Evolutionary conservation across 2,797 vertebrate species (phyloP).

Genomic region (Scomberomorus guttatus): DNA sequence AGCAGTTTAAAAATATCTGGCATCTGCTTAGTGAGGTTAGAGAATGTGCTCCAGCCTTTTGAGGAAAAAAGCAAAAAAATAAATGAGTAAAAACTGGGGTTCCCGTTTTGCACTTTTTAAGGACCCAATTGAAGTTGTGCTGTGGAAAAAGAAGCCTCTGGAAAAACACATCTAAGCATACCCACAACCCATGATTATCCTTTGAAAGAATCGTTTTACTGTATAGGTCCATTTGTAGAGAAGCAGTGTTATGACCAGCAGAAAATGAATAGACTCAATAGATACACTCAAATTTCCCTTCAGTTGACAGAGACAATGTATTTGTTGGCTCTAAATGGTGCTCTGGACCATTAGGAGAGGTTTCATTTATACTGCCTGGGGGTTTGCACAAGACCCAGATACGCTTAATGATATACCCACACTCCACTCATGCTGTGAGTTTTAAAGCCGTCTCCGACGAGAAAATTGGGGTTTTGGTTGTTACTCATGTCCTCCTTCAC

Average conservation of each 20-base stretch:
- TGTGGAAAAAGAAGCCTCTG: constrained; percentile 19
- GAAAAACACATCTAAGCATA: constrained; percentile 38
- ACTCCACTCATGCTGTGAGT: constrained; percentile 70
- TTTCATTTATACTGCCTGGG: constrained; percentile 74
- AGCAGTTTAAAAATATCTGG: constrained; percentile 29
- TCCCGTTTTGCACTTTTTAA: constrained; percentile 22
- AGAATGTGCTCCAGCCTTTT: constrained; percentile 22
- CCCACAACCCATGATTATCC: constrained; percentile 45
- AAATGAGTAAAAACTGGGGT: not conserved
- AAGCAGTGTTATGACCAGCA: constrained; percentile 57
- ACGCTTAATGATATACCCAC: constrained; percentile 71
- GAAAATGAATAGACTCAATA: constrained; percentile 68
- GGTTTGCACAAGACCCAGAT: constrained; percentile 75
- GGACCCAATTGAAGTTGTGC: constrained; percentile 39
- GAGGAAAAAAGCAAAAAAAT: constrained; percentile 7
- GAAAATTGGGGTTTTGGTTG: constrained; percentile 71
- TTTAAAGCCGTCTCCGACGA: constrained; percentile 59
- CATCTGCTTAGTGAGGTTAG: constrained; percentile 32
- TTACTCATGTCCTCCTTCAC: constrained; percentile 66
- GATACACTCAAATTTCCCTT: constrained; percentile 60
- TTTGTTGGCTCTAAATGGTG: constrained; percentile 74
- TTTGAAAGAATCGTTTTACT: constrained; percentile 48
- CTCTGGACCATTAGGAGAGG: constrained; percentile 73
- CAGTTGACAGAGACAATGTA: constrained; percentile 64
- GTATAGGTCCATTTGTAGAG: constrained; percentile 46